A percentile compares a stretch with the other conserved stretches of the same genome.
phyloP scores from a whole-genome alignment of 2,888 invertebrate genomes.

The Hymenopus coronatus region DNA sequence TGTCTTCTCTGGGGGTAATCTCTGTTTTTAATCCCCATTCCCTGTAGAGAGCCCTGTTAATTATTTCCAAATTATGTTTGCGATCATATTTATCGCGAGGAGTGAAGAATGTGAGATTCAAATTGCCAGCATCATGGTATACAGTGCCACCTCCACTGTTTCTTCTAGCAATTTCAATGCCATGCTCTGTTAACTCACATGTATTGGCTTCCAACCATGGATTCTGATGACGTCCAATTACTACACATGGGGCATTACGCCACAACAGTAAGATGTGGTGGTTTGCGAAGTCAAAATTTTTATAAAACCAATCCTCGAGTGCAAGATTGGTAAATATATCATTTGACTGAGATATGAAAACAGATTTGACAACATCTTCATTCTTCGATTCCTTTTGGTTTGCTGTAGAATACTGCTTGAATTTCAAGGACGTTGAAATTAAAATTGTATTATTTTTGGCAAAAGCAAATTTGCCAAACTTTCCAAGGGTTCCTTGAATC shows the following conservation, averaged over 20 bases:
- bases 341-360: constrained; percentile 87
- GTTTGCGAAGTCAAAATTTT: constrained; percentile 76
- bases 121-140: constrained; percentile 91
- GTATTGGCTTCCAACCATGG: constrained; percentile 92
- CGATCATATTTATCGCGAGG: constrained; percentile 79
- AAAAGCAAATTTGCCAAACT: neutral
- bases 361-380: constrained; percentile 67
- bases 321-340: constrained; percentile 93
- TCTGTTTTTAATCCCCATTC: constrained; percentile 75
- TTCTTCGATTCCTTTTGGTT: neutral
- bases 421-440: neutral
- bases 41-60: constrained; percentile 76
- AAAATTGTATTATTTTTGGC: neutral
- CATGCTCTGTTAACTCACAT: constrained; percentile 59
- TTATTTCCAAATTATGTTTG: constrained; percentile 81
- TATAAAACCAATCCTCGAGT: constrained; percentile 94
- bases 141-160: constrained; percentile 96
- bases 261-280: constrained; percentile 87
- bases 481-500: neutral
- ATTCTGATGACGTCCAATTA: constrained; percentile 95
- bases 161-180: constrained; percentile 77
- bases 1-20: constrained; percentile 82
- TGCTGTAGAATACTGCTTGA: neutral
- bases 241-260: constrained; percentile 91
- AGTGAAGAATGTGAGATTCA: constrained; percentile 91